Conservation (phyloP, 2,888 invertebrate genomes). For the Napeogenes sylphis region DNA sequence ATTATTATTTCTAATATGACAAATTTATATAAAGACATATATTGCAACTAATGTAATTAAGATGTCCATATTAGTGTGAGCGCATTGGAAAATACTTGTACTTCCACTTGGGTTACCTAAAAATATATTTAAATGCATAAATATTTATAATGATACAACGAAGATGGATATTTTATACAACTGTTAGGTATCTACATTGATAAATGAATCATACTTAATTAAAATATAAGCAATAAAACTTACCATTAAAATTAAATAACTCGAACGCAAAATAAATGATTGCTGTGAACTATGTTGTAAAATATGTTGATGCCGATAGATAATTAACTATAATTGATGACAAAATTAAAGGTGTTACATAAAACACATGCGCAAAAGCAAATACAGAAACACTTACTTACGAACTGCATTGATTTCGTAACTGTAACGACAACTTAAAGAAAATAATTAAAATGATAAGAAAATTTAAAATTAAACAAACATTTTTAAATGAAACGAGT, state of each 20-base stretch:
- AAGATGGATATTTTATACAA: conserved; percentile 18
- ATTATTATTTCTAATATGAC: conserved; percentile 36
- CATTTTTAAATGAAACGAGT: conserved; percentile 10
- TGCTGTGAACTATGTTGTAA: conserved; percentile 19
- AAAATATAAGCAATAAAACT: conserved; percentile 50
- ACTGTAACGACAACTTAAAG: conserved; percentile 15
- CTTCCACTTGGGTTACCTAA: conserved; percentile 77
- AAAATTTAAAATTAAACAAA: conserved; percentile 5
- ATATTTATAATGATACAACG: conserved; percentile 38
- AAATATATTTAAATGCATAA: conserved; percentile 67
- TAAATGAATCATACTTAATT: conserved; percentile 34
- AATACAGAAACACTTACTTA: conserved; percentile 18
- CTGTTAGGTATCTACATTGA: conserved; percentile 26
- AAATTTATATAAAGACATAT: conserved; percentile 36
- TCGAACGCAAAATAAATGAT: conserved; percentile 26
- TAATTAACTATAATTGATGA: conserved; percentile 17
- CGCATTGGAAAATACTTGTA: conserved; percentile 67
- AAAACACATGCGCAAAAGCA: conserved; percentile 34
- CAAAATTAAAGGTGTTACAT: conserved; percentile 30
- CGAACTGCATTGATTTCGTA: conserved; percentile 13
- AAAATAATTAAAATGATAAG: conserved; percentile 1
- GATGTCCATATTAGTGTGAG: conserved; percentile 61
- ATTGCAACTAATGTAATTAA: conserved; percentile 54
- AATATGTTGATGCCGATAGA: conserved; percentile 22
- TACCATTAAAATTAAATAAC: conserved; percentile 68